Percentiles rank a stretch among this genome's conserved stretches.
Conservation (phyloP, 2,888 invertebrate species). For the Onchidella celtica region DNA sequence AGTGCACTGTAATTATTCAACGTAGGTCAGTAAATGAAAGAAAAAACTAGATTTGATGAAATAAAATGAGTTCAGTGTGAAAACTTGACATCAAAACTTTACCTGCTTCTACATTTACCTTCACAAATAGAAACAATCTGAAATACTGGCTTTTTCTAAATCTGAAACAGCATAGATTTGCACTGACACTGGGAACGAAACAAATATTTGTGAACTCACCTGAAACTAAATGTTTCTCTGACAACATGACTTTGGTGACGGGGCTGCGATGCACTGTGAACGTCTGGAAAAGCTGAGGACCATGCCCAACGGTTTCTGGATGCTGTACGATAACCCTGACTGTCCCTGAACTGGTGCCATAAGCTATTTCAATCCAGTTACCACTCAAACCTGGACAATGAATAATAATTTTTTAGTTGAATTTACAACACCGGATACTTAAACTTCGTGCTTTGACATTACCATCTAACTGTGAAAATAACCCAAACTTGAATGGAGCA, state of each 20-base stretch:
- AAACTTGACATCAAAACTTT: too few species aligned
- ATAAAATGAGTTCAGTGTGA: too few species aligned
- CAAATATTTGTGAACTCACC: too few species aligned
- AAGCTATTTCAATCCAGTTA: conserved; percentile 99
- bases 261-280: conserved; percentile 98
- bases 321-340: conserved; percentile 99
- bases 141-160: too few species aligned
- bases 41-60: too few species aligned
- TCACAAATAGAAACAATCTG: too few species aligned
- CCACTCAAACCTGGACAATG: conserved; percentile 90
- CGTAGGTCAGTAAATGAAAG: too few species aligned
- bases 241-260: conserved; percentile 93
- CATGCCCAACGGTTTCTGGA: conserved; percentile 98
- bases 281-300: conserved; percentile 98
- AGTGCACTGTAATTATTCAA: too few species aligned
- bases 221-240: conserved; percentile 96
- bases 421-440: background rate
- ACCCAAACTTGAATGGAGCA: background rate
- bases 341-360: conserved; percentile 95
- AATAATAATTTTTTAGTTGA: background rate
- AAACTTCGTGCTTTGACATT: background rate
- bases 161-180: too few species aligned
- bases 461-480: background rate
- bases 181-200: too few species aligned
- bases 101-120: too few species aligned